These are phyloP conservation scores for Drosophila meridionalis DNA, from an alignment of 2,888 invertebrate genomes.

Conservation along the genomic window DNA sequence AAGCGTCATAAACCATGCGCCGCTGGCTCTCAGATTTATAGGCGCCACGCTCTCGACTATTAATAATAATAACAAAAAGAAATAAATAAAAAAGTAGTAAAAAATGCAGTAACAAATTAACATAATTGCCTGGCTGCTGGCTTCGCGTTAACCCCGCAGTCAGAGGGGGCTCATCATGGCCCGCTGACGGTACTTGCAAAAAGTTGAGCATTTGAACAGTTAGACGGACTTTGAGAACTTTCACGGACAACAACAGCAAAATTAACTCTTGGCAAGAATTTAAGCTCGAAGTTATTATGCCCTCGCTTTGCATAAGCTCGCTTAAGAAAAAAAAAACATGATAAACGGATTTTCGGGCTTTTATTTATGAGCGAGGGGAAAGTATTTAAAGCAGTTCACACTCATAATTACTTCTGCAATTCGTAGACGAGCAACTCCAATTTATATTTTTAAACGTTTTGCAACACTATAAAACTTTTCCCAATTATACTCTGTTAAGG, in stretches of 20 bases:
- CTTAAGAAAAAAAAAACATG: neutral
- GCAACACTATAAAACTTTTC: too few species aligned
- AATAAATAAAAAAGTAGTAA: slow-evolving; percentile 18
- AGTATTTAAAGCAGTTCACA: neutral
- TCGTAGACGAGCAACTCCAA: neutral
- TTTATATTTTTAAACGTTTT: neutral
- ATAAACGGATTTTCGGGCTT: neutral
- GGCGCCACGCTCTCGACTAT: slow-evolving; percentile 54
- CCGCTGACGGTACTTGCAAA: slow-evolving; percentile 38
- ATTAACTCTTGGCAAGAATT: slow-evolving; percentile 4
- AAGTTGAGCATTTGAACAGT: slow-evolving; percentile 44
- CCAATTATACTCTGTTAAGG: too few species aligned
- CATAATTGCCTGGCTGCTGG: slow-evolving; percentile 64
- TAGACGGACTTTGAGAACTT: slow-evolving; percentile 32
- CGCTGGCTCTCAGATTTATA: slow-evolving; percentile 71
- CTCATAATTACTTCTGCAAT: neutral
- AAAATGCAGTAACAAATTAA: slow-evolving; percentile 65
- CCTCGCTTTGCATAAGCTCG: slow-evolving; percentile 29
- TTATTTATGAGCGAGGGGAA: neutral
- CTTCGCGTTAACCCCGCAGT: slow-evolving; percentile 15
- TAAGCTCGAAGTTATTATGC: slow-evolving; percentile 30
- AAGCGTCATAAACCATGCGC: slow-evolving; percentile 73
- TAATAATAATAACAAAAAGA: slow-evolving; percentile 57
- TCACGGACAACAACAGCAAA: slow-evolving; percentile 6
- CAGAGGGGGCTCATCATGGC: slow-evolving; percentile 28